Conservation (phyloP, 2,797 vertebrate species). For the Bradypodion ventrale region DNA sequence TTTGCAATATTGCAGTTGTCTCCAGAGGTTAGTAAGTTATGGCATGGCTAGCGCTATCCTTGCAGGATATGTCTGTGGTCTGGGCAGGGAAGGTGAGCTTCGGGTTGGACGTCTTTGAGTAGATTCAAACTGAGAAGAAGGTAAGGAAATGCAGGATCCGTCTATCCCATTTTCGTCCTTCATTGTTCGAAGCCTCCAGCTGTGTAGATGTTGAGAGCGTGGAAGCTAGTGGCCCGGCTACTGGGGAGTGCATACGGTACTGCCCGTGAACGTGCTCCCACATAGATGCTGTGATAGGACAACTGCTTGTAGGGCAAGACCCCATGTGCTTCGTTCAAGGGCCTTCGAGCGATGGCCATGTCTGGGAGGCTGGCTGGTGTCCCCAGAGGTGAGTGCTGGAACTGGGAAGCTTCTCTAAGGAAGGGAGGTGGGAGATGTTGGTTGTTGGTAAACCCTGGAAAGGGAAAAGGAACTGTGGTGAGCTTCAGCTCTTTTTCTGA, state of each 20-base stretch:
- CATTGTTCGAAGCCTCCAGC: constrained; percentile 37
- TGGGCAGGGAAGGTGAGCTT: neutral
- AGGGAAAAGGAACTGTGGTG: constrained; percentile 10
- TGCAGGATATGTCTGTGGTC: neutral
- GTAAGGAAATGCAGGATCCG: neutral
- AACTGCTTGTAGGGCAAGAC: constrained; percentile 56
- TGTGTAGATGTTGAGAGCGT: constrained; percentile 26
- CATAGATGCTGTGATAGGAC: constrained; percentile 28
- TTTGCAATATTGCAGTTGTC: neutral
- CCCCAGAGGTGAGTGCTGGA: constrained; percentile 10
- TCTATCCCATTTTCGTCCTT: neutral
- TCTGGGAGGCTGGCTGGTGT: constrained; percentile 2
- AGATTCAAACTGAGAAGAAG: neutral
- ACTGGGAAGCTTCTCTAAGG: constrained; percentile 11
- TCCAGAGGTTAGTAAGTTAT: neutral
- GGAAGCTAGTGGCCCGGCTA: constrained; percentile 24
- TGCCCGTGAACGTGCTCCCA: constrained; percentile 45
- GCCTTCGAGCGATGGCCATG: neutral
- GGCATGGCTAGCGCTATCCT: neutral
- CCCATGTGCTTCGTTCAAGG: constrained; percentile 7
- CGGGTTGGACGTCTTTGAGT: neutral
- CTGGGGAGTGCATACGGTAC: constrained; percentile 48
- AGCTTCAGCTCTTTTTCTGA: neutral
- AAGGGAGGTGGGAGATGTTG: neutral
- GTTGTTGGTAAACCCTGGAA: fast-evolving